These are phyloP conservation scores for Gnatocerus cornutus DNA, from an alignment of 2,888 invertebrate species.

Conservation along the genomic window DNA sequence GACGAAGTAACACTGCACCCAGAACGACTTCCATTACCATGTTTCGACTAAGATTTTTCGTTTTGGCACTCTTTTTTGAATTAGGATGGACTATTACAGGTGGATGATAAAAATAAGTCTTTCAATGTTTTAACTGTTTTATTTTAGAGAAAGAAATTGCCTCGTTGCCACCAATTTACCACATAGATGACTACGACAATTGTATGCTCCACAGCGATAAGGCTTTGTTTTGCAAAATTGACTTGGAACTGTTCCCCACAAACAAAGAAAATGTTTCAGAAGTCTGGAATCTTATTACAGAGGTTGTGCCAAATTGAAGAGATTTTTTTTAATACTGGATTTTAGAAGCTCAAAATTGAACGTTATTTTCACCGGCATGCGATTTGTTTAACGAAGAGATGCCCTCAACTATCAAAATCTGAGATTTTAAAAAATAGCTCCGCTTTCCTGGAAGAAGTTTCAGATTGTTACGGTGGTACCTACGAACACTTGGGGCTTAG, in stretches of 20 bases:
- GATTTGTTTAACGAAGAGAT: neutral
- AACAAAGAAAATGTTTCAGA: neutral
- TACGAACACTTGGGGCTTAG: neutral
- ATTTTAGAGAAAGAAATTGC: conserved; percentile 17
- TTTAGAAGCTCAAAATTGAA: too few species aligned
- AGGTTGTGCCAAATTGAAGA: conserved; percentile 5
- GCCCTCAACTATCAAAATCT: neutral
- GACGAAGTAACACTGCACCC: too few species aligned
- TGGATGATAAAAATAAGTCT: too few species aligned
- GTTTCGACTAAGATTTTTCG: too few species aligned
- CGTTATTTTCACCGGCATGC: neutral
- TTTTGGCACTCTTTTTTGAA: too few species aligned
- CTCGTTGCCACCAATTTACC: conserved; percentile 13
- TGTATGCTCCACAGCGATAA: conserved; percentile 6
- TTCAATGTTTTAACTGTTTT: too few species aligned
- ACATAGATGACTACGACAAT: conserved; percentile 17
- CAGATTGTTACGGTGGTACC: neutral
- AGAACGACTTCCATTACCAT: too few species aligned
- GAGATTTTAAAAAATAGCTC: conserved; percentile 10
- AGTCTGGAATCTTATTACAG: conserved; percentile 13
- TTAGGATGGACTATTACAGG: too few species aligned
- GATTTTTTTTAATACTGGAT: neutral
- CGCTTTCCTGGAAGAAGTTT: conserved; percentile 3
- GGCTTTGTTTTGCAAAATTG: conserved; percentile 6
- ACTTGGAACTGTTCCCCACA: conserved; percentile 4